Percentiles rank a stretch among this genome's conserved stretches.
phyloP scores from a whole-genome alignment of 2,888 invertebrate genomes.

The Gymnosoma rotundatum region DNA sequence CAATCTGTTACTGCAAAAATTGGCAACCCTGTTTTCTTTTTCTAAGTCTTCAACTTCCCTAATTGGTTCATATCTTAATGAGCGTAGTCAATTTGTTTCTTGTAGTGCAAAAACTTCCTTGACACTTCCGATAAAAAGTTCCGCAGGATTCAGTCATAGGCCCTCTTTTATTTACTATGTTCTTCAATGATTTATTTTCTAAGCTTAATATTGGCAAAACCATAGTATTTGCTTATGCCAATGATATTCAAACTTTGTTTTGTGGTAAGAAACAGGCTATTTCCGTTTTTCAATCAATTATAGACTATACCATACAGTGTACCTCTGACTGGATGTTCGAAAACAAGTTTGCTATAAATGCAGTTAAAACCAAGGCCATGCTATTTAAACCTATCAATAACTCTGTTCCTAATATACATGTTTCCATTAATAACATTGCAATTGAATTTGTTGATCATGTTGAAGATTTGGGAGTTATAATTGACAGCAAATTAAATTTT shows the following conservation, averaged over 20 bases:
- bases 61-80: neutral
- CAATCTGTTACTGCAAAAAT: too few relatives aligned
- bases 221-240: too few relatives aligned
- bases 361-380: too few relatives aligned
- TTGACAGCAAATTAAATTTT: neutral
- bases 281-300: too few relatives aligned
- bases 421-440: neutral
- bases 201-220: too few relatives aligned
- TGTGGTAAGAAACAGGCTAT: too few relatives aligned
- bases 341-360: too few relatives aligned
- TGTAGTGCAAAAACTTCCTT: neutral
- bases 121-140: neutral
- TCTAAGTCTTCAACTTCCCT: neutral
- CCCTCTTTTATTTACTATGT: neutral
- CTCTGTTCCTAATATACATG: neutral
- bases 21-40: too few relatives aligned
- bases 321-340: too few relatives aligned
- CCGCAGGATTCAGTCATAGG: neutral
- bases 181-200: too few relatives aligned
- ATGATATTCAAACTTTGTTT: too few relatives aligned
- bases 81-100: neutral
- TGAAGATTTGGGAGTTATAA: neutral
- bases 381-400: neutral
- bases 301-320: too few relatives aligned
- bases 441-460: neutral